Evolutionary conservation across 1,140 invertebrate genomes (phyloP), one percentile per base, ranked within the genome.

Genomic region (Psix sp.): DNA sequence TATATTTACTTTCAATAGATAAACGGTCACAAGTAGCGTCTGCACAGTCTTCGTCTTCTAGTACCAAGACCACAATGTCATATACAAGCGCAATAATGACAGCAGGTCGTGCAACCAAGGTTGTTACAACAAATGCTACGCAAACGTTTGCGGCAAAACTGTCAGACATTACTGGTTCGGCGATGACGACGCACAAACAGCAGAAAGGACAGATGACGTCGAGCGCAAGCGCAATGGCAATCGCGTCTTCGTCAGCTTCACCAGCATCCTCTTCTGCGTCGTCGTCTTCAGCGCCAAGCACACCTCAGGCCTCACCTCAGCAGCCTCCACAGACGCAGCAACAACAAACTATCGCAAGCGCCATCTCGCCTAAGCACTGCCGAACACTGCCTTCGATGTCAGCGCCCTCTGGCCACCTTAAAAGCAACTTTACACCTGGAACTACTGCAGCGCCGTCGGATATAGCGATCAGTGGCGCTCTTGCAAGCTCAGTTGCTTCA

Each of bases 101-200:
- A 1, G 82, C 87, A 6, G 85, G 87, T 21, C 80, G 89, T 68
- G 77, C 84, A 42, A 84, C 88, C 14, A 88, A 87, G 71, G 80
- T 88, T 16, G 83, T 87, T 5, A 85, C 88, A 10, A 87, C 85
- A 6, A 84, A 77, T 15, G 85, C 88, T 1, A 85, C 86, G 14
- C 89, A 91, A 78, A 90, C 91, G 4, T 92, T 91, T 80, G 90
- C 91, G 31, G 89, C 89, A 0, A 91, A 91, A 80, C 79, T 91
- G 31, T 89, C 89, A 2, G 90, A 89, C 76, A 86, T 86, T 77
- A 84, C 85, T 75, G 81, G 84, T 77, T 77, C 84, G 36, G 79
- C 79, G 43, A 77, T 77, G 15, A 78, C 54, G 29, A n/a, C 38
- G 15, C 54, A 68, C 7, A 68, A 67, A n/a, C n/a, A n/a, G 52